These are phyloP conservation scores for Grapholita molesta DNA, from an alignment of 1,140 invertebrate genomes.

Conservation along the genomic window DNA sequence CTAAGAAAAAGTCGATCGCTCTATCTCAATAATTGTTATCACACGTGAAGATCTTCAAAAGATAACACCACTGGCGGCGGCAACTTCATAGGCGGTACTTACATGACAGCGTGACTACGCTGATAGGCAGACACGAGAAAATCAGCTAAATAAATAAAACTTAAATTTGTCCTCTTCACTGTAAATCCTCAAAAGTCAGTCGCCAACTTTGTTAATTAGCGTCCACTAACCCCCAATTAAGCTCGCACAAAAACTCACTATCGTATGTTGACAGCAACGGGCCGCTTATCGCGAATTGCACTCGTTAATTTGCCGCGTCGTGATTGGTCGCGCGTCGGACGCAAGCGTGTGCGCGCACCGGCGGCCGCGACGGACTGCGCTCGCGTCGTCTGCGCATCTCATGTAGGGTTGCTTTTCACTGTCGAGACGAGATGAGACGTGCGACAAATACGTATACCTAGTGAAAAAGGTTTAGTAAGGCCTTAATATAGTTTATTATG, in stretches of 20 bases:
- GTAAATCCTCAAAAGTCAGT: background rate
- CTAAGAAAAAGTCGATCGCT: background rate
- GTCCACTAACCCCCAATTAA: slow-evolving; percentile 6
- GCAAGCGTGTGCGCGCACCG: background rate
- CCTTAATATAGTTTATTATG: no score
- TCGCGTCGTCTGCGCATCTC: background rate
- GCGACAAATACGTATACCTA: no score
- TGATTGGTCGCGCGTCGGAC: background rate
- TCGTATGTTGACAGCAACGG: background rate
- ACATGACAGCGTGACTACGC: background rate
- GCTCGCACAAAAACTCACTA: background rate
- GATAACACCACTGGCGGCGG: background rate
- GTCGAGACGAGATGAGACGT: background rate
- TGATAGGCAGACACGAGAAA: background rate
- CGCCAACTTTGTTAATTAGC: background rate
- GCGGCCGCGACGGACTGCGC: slow-evolving; percentile 1
- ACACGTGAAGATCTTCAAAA: background rate
- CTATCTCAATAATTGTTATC: background rate
- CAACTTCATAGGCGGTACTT: background rate
- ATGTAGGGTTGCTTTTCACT: background rate
- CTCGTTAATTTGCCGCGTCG: background rate
- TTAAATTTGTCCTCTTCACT: background rate
- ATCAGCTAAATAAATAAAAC: background rate
- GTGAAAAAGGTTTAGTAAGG: no score
- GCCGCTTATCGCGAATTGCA: background rate